Conservation (phyloP, 2,113 vertebrate genomes). For the Siniperca knerii region DNA sequence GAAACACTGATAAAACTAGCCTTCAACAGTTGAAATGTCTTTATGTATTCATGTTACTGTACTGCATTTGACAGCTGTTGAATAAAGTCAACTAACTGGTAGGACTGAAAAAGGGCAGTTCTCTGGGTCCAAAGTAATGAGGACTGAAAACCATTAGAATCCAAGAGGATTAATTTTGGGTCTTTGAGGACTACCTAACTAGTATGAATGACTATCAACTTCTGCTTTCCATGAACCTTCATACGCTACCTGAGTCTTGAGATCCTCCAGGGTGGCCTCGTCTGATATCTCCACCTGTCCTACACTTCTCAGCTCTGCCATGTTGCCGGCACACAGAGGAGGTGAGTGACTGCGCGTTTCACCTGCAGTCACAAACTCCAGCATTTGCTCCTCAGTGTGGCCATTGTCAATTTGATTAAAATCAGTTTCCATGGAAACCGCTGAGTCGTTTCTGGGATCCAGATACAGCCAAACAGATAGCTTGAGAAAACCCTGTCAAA, state of each 20-base stretch:
- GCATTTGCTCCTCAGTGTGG: slow-evolving; percentile 52
- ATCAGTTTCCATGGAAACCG: slow-evolving; percentile 19
- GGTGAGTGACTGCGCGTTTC: slow-evolving; percentile 1
- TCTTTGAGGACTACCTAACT: background rate
- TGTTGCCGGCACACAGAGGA: slow-evolving; percentile 58
- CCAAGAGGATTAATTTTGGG: background rate
- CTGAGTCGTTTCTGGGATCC: slow-evolving; percentile 22
- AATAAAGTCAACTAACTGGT: no score
- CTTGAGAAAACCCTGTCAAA: slow-evolving; percentile 89
- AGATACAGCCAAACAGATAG: slow-evolving; percentile 88
- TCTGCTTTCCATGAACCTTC: background rate
- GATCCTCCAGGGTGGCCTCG: slow-evolving; percentile 88
- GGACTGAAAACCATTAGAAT: slow-evolving; percentile 6
- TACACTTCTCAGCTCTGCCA: slow-evolving; percentile 77
- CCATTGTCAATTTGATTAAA: slow-evolving; percentile 64
- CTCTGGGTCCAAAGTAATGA: background rate
- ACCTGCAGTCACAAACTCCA: slow-evolving; percentile 70
- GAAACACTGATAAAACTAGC: no score
- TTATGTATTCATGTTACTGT: no score
- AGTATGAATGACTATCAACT: background rate
- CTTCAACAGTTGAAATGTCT: no score
- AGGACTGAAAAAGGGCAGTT: background rate
- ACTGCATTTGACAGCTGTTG: no score
- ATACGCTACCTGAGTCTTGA: slow-evolving; percentile 90
- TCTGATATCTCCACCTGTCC: slow-evolving; percentile 90